Base-by-base conservation (phyloP, 1,140 invertebrate genomes). In the Leptestheria dahalacensis region DNA sequence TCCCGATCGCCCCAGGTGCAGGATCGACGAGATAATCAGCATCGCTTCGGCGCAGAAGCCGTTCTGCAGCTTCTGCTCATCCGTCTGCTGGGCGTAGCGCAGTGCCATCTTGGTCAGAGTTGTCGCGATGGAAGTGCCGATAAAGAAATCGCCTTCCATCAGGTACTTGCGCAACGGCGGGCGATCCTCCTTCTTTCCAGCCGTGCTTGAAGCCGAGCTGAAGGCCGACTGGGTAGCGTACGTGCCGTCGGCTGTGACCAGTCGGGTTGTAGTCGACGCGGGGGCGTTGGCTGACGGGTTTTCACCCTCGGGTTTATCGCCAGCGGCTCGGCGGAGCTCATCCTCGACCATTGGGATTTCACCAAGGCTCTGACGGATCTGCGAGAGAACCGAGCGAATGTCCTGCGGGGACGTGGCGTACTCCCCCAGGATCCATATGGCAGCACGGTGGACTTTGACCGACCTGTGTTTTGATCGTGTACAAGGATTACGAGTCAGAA, bases 221-320 rank as follows among this genome's bases (percentile, higher is more conserved):
- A 99, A 96, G 53, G 91, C 93, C 65, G 91, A 97, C 72, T 99
- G 96, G 2, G 92, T 89, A 28, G 94, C 96, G 72, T 99, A 99
- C 3, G 96, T 97, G 48, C 97, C 97, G 78, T 99, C 96, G 25
- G 91, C 93, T 41, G 92, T 96, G n/a, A 97, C 90, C 29, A 90
- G 71, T 63, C 62, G 61, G 46, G 57, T 64, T 12, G 66, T 60
- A 4, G 62, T 26, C 20, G 49, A 52, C 20, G 68, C 41, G 28
- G 25, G 53, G 15, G 33, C 20, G 47, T 62, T 65, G 62, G 64
- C 28, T 61, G 67, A 51, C 20, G 47, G 41, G 59, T 65, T 59
- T 64, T 54, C 66, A 12, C 71, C 68, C 63, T 74, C 74, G 61
- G 75, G 70, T n/a, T 73, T 69, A 68, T 79, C 72, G 58, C 83